Evolutionary conservation across 2,113 vertebrate species (phyloP).

Genomic region (Limanda limanda): DNA sequence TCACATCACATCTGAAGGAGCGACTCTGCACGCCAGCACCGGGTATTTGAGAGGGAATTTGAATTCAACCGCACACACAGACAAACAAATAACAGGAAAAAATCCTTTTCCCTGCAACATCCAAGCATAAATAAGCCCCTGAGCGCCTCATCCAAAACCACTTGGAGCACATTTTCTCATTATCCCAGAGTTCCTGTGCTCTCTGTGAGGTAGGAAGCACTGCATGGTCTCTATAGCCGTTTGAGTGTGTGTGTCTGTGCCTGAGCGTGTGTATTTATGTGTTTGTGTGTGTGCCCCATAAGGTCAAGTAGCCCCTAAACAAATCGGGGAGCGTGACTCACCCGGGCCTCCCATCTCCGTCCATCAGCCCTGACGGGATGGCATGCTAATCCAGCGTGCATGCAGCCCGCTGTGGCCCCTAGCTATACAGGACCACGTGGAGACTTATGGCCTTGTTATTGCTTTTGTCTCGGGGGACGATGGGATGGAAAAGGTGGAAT

Average conservation of each 20-base stretch:
- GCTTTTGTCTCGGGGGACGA: slow-evolving; percentile 50
- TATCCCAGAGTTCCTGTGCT: slow-evolving; percentile 50
- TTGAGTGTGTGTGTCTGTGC: slow-evolving; percentile 17
- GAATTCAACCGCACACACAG: not conserved
- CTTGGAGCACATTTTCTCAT: slow-evolving; percentile 67
- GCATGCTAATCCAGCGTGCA: slow-evolving; percentile 53
- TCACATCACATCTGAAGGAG: slow-evolving; percentile 37
- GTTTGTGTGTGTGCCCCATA: slow-evolving; percentile 17
- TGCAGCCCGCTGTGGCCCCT: slow-evolving; percentile 57
- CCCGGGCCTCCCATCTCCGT: slow-evolving; percentile 56
- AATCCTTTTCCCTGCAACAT: slow-evolving; percentile 18
- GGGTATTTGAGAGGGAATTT: slow-evolving; percentile 13
- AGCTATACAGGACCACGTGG: slow-evolving; percentile 37
- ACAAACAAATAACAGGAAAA: slow-evolving; percentile 11
- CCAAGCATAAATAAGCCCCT: slow-evolving; percentile 50
- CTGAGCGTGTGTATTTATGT: slow-evolving; percentile 6
- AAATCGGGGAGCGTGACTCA: slow-evolving; percentile 59
- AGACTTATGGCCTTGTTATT: slow-evolving; percentile 70
- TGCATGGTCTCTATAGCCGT: slow-evolving; percentile 44
- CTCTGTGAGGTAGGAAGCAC: slow-evolving; percentile 56
- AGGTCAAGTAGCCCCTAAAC: slow-evolving; percentile 65
- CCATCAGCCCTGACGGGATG: slow-evolving; percentile 64
- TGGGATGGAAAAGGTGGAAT: slow-evolving; percentile 52
- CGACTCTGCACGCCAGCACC: not conserved
- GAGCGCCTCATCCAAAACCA: slow-evolving; percentile 54